These are phyloP conservation scores for Tragelaphus eurycerus DNA, from an alignment of 2,797 vertebrate species.

Conservation along the genomic window DNA sequence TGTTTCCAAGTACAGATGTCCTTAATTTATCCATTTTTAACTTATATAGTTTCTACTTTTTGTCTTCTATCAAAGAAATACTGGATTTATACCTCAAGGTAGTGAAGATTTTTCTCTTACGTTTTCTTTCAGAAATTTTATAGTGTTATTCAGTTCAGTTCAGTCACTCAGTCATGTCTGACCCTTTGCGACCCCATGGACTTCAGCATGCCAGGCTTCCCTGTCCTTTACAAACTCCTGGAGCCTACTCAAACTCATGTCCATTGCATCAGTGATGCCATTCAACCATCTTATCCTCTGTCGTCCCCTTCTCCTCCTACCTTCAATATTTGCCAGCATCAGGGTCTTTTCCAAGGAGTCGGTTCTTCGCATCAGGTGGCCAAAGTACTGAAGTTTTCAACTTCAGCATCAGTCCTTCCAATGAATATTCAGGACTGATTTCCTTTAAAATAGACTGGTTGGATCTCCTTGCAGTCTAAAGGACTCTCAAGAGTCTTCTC, in stretches of 20 bases:
- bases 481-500: background rate
- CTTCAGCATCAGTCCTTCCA: background rate
- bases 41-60: background rate
- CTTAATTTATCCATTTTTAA: background rate
- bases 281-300: background rate
- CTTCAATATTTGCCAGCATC: background rate
- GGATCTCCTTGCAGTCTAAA: background rate
- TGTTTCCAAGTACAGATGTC: background rate
- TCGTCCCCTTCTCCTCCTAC: background rate
- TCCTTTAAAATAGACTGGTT: background rate
- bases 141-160: background rate
- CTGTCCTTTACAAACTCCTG: background rate
- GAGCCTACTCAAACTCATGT: background rate
- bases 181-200: too few relatives aligned
- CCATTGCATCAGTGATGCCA: accelerated
- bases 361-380: accelerated
- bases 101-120: background rate
- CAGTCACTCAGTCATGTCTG: accelerated
- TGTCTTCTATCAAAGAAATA: background rate
- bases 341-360: background rate
- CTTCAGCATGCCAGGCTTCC: background rate
- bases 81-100: background rate
- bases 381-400: background rate
- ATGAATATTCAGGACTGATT: background rate
- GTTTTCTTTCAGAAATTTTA: background rate